Percentiles rank a stretch among this genome's conserved stretches.
Conservation (phyloP, 2,888 invertebrate genomes). For the Dione vanillae region DNA sequence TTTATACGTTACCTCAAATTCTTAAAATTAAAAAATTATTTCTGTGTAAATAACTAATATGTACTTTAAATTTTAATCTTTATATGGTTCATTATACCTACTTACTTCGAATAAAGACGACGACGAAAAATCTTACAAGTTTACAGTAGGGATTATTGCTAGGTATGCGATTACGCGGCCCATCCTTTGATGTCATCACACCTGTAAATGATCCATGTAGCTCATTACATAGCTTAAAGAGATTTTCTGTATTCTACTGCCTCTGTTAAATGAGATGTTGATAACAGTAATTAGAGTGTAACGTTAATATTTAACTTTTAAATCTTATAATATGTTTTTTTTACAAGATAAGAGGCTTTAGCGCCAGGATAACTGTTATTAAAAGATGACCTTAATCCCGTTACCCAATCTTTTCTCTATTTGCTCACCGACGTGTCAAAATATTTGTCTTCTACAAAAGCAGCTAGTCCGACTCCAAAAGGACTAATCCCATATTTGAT, state of each 20-base stretch:
- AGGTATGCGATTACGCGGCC: slow-evolving; percentile 46
- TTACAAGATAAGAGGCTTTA: slow-evolving; percentile 50
- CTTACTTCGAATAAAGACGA: neutral
- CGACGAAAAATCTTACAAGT: slow-evolving; percentile 12
- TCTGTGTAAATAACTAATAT: no score
- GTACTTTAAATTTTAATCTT: no score
- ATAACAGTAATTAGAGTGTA: slow-evolving; percentile 37
- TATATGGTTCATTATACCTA: neutral
- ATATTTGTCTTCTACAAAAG: slow-evolving; percentile 75
- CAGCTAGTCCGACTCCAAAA: slow-evolving; percentile 65
- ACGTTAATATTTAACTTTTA: slow-evolving; percentile 37
- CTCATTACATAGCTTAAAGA: slow-evolving; percentile 41
- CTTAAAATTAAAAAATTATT: no score
- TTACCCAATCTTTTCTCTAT: slow-evolving; percentile 62
- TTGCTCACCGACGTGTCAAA: slow-evolving; percentile 74
- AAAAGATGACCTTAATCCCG: slow-evolving; percentile 65
- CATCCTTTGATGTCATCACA: slow-evolving; percentile 53
- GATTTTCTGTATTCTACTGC: slow-evolving; percentile 41
- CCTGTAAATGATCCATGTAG: slow-evolving; percentile 48
- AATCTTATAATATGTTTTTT: slow-evolving; percentile 40
- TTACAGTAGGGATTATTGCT: slow-evolving; percentile 22
- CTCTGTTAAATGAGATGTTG: slow-evolving; percentile 45
- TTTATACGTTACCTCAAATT: no score
- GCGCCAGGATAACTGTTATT: slow-evolving; percentile 58
- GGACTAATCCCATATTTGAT: slow-evolving; percentile 79